These are phyloP conservation scores for Chouioia cunea DNA, from an alignment of 2,888 invertebrate species.

Conservation along the genomic window DNA sequence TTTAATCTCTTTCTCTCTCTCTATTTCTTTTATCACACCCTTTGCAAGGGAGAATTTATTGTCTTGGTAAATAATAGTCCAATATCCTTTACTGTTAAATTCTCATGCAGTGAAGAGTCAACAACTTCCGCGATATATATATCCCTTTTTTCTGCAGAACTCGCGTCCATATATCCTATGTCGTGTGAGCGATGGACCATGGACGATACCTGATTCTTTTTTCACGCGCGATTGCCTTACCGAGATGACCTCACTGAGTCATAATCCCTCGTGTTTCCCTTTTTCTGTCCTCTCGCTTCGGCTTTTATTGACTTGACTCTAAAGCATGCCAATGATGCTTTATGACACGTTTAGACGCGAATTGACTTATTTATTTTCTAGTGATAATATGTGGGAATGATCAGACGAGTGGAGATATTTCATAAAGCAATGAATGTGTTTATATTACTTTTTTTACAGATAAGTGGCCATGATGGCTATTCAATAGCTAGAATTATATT, in stretches of 20 bases:
- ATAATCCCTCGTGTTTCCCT: neutral
- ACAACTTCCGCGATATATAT: too few species aligned
- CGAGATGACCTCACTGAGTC: conserved; percentile 24
- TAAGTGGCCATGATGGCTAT: too few species aligned
- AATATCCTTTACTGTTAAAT: too few species aligned
- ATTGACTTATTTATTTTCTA: too few species aligned
- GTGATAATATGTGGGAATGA: too few species aligned
- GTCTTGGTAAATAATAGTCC: too few species aligned
- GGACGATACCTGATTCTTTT: conserved; percentile 30
- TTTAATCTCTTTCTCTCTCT: conserved; percentile 9
- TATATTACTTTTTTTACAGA: too few species aligned
- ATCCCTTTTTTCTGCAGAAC: neutral
- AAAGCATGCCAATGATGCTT: neutral
- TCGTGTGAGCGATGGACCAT: conserved; percentile 18
- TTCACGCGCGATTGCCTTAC: conserved; percentile 12
- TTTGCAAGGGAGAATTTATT: too few species aligned
- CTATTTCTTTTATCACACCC: conserved; percentile 1
- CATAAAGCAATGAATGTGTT: too few species aligned
- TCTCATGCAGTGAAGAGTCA: too few species aligned
- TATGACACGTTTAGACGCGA: neutral
- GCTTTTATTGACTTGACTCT: conserved; percentile 17
- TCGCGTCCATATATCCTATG: conserved; percentile 13
- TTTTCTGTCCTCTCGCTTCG: neutral
- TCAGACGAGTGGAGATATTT: too few species aligned
- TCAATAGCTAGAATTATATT: too few species aligned